These are phyloP conservation scores for Dasypus novemcinctus DNA, from an alignment of 2,113 vertebrate genomes.

Conservation along the genomic window DNA sequence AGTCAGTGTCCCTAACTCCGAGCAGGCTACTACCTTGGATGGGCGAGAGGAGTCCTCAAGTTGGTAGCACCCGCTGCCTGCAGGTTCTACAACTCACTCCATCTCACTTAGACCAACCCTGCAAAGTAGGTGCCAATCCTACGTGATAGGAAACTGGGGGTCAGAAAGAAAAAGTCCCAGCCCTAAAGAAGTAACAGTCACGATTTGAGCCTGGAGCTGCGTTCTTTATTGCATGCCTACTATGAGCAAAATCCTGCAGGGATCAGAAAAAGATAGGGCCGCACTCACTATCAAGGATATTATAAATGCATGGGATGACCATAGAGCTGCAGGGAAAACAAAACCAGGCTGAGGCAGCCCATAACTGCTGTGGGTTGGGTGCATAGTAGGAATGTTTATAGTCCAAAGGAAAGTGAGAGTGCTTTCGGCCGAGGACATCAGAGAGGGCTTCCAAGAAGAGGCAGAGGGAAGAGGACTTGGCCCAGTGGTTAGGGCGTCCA, in stretches of 20 bases:
- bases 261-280: not conserved
- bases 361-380: not conserved
- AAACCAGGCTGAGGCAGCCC: not conserved
- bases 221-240: not conserved
- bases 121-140: not conserved
- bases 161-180: not conserved
- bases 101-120: not conserved
- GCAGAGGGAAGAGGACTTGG: too few species aligned
- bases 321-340: not conserved
- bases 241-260: not conserved
- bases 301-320: not conserved
- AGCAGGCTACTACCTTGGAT: not conserved
- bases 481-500: too few species aligned
- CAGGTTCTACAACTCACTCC: not conserved
- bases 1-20: fast-evolving
- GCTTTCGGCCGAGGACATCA: not conserved
- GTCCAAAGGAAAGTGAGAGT: not conserved
- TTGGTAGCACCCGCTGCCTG: not conserved
- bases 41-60: not conserved
- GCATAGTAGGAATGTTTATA: not conserved
- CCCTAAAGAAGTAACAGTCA: not conserved
- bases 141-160: not conserved
- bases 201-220: not conserved
- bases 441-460: not conserved
- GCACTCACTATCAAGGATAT: fast-evolving